Percentiles rank a stretch among this genome's conserved stretches.
These are phyloP conservation scores for Diplazon laetatorius DNA, from an alignment of 2,888 invertebrate species.

Conservation along the genomic window DNA sequence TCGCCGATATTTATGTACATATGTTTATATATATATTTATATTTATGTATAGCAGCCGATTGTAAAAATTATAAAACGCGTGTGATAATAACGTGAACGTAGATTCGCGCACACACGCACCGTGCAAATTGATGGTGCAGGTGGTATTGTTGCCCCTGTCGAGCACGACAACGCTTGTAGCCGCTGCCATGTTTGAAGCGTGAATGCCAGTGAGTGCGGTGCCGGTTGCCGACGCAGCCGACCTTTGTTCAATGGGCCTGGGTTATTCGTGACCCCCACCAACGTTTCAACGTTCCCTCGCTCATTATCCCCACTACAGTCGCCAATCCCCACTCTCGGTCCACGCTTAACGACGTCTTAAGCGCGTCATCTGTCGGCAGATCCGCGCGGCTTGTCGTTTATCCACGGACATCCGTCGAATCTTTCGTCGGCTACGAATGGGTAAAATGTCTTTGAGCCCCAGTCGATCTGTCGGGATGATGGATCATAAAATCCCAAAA, in stretches of 20 bases:
- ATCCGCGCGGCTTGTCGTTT: not conserved
- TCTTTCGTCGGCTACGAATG: not conserved
- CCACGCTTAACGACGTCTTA: too few relatives aligned
- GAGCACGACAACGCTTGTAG: slow-evolving; percentile 96
- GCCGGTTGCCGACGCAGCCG: slow-evolving; percentile 71
- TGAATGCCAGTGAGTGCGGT: slow-evolving; percentile 77
- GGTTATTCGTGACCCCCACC: slow-evolving; percentile 16
- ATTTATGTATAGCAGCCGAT: too few relatives aligned
- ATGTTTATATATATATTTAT: too few relatives aligned
- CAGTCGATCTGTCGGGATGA: too few relatives aligned
- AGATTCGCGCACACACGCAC: slow-evolving; percentile 84
- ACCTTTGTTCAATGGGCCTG: slow-evolving; percentile 78
- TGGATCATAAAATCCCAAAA: too few relatives aligned
- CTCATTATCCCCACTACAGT: slow-evolving; percentile 24
- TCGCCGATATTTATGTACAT: too few relatives aligned
- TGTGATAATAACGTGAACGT: not conserved
- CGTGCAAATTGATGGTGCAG: slow-evolving; percentile 97
- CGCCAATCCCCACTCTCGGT: not conserved
- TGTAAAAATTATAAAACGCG: not conserved
- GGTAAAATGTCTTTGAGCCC: not conserved
- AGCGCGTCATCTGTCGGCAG: slow-evolving; percentile 14
- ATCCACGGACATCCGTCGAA: slow-evolving; percentile 1
- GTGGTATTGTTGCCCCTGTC: slow-evolving; percentile 98
- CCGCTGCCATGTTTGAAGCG: slow-evolving; percentile 88
- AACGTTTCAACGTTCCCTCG: slow-evolving; percentile 16